Evolutionary conservation across 2,797 vertebrate species (phyloP), one percentile per base, ranked within the genome.

Genomic region (Malacoraja senta): DNA sequence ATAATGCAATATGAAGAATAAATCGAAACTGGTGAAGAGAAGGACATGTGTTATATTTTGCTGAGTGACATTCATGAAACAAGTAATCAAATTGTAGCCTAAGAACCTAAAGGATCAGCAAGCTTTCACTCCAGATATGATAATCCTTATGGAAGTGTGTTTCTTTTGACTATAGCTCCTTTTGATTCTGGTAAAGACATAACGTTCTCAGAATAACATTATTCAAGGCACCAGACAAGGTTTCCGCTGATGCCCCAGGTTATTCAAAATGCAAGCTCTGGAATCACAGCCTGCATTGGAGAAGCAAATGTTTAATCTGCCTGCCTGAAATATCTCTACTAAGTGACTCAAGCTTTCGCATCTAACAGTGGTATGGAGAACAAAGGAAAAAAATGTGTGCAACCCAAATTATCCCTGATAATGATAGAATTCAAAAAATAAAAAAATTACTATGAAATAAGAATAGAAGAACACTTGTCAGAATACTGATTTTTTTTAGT

Each of bases 271-370:
- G 90, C 90, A 44, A 38, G 26, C 24, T 74, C 68, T 91, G 68
- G 68, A 68, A 74, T 38, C 35, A 53, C 38, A 91, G 90, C 3
- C 90, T 76, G 13, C 90, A 53, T 44, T 53, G 15, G 90, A 38
- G 71, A 76, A 44, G 90, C 3, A 29, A 92, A 53, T 92, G 71
- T 26, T 92, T 92, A 24, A 92, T 92, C 90, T 53, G 38, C 72
- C 90, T 92, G 72, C 68, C 90, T 92, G 90, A 92, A 92, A 92
- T 92, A 44, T 74, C 65, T 91, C 35, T 76, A 38, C 68, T 76
- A 76, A 92, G 58, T 76, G 90, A 92, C 68, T 92, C 71, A 76
- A 44, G 71, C 90, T 68, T 53, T 44, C 8, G 8, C 13, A n/a
- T 72, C 38, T 76, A 76, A 92, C 26, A 58, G 24, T 35, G 9